Evolutionary conservation across 2,888 invertebrate species (phyloP).

Genomic region (Magallana nippona): DNA sequence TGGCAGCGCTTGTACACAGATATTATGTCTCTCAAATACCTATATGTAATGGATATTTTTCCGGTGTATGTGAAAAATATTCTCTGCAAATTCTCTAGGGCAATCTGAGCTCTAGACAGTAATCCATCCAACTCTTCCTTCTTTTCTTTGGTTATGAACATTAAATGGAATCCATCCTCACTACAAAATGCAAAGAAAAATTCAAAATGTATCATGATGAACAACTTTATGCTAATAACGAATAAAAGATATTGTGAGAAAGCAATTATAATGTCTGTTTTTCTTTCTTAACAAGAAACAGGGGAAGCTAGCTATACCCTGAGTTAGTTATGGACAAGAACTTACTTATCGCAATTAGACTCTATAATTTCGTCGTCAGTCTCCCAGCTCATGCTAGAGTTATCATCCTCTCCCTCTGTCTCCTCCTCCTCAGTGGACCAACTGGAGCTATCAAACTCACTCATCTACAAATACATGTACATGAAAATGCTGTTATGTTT

Average conservation of each 20-base stretch:
- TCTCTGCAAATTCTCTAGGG: conserved; percentile 65
- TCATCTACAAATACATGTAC: conserved; percentile 42
- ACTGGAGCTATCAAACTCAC: conserved; percentile 57
- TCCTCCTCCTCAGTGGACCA: conserved; percentile 53
- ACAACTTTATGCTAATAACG: not conserved
- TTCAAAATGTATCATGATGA: not conserved
- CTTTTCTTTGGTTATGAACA: conserved; percentile 56
- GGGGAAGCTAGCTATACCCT: not conserved
- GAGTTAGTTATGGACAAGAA: not conserved
- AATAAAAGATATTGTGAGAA: too few species aligned
- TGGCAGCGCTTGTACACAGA: conserved; percentile 72
- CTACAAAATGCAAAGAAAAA: conserved; percentile 37
- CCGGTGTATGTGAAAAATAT: conserved; percentile 55
- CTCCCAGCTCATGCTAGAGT: conserved; percentile 70
- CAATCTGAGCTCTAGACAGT: conserved; percentile 63
- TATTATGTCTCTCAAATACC: conserved; percentile 69
- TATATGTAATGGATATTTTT: conserved; percentile 46
- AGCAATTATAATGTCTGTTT: too few species aligned
- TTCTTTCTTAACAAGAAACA: not conserved
- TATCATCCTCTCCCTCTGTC: conserved; percentile 60
- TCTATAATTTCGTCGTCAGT: conserved; percentile 71
- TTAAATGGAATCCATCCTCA: conserved; percentile 31
- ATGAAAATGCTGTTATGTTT: not conserved
- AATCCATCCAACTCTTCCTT: conserved; percentile 70
- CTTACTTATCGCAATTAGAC: conserved; percentile 48